These are phyloP conservation scores for Molanna angustata DNA, from an alignment of 2,888 invertebrate species.

Conservation along the genomic window DNA sequence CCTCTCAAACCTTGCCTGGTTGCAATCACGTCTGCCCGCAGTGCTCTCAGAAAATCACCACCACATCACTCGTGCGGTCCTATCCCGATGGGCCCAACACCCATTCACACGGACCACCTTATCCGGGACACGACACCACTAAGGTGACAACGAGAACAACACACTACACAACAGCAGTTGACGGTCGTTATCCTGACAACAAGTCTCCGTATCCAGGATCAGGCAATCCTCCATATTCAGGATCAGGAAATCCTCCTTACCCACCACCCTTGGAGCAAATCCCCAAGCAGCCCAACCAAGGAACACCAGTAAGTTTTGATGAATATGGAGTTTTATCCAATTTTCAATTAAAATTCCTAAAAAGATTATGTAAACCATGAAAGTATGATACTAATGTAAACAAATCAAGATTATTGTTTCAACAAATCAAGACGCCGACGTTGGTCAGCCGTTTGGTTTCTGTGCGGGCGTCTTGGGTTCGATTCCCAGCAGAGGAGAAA, in stretches of 20 bases:
- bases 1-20: constrained; percentile 34
- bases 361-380: no score
- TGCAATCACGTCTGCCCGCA: constrained; percentile 12
- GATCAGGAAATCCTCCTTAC: constrained; percentile 24
- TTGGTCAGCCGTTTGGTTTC: no score
- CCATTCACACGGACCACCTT: background rate
- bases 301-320: constrained; percentile 15
- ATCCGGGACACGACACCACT: constrained; percentile 8
- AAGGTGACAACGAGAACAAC: constrained; percentile 36
- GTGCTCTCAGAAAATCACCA: constrained; percentile 1
- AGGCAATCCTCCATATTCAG: constrained; percentile 21
- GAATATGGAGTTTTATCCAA: no score
- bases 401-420: no score
- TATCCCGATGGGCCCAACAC: constrained; percentile 1
- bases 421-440: no score
- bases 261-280: constrained; percentile 21
- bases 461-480: no score
- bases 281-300: constrained; percentile 20
- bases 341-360: no score
- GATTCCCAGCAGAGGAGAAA: no score
- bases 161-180: constrained; percentile 35
- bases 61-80: constrained; percentile 32
- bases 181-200: constrained; percentile 18
- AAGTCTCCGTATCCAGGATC: constrained; percentile 14
- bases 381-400: no score